Evolutionary conservation across 2,888 invertebrate species (phyloP), one percentile per base, ranked within the genome.

Genomic region (Dolichopus griseipennis): DNA sequence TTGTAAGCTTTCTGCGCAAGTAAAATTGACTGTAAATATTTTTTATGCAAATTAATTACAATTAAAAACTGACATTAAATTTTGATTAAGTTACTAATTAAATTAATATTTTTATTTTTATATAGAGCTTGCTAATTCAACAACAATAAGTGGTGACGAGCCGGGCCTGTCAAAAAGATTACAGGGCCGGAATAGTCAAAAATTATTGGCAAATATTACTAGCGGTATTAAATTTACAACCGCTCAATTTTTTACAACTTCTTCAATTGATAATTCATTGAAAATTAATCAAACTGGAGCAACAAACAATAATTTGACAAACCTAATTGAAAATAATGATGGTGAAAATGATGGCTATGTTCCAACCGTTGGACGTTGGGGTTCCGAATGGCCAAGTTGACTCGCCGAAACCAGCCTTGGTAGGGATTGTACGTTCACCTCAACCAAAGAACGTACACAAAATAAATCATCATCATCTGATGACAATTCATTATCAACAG

Each of bases 341-440:
- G 84, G 84, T 77, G 85, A 85, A 82, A 79, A 77, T 52, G 52
- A 52, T 74, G 80, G 85, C 75, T 86, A 86, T 78, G 85, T 89
- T 83, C 92, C 92, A 84, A 86, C 89, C 80, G 92, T 92, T 81
- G 92, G 92, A 80, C 90, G 93, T 76, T 94, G 93, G 93, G 93
- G 93, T 83, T 89, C 90, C 84, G 93, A 94, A 84, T 95, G 94
- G 95, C 95, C 95, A 85, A 94, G 94, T 93, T 95, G 95, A 95
- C 94, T 95, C 94, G 90, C 88, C 87, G 83, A 84, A 83, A 80
- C 82, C 79, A 77, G 81, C 76, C 75, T 74, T 72, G 73, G 73
- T 73, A 78, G 75, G 69, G 70, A 70, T 68, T 65, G 69, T 73
- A 76, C 74, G 77, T 76, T 84, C 79, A 81, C 80, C 73, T 79